Conservation (phyloP, 1,140 invertebrate genomes). For the Pantala flavescens region DNA sequence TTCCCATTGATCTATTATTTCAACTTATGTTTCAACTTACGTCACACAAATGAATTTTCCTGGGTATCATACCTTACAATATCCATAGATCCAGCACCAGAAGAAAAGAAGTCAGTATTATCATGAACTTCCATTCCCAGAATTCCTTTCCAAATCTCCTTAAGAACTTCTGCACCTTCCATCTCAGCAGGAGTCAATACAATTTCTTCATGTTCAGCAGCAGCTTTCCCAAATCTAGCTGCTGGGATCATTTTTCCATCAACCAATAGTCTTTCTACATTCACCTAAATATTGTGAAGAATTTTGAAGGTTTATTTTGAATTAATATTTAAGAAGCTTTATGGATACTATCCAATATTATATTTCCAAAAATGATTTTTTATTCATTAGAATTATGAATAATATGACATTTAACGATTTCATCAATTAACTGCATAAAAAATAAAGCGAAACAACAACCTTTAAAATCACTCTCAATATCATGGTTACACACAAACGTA, state of each 20-base stretch:
- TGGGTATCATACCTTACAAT: conserved; percentile 79
- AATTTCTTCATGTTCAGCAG: conserved; percentile 43
- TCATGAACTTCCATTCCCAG: conserved; percentile 64
- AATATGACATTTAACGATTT: no score
- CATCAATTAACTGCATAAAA: no score
- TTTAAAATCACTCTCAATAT: no score
- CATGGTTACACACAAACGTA: no score
- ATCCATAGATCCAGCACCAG: conserved; percentile 91
- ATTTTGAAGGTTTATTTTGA: conserved; percentile 17
- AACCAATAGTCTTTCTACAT: conserved; percentile 58
- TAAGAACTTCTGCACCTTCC: conserved; percentile 45
- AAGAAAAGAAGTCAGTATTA: conserved; percentile 82
- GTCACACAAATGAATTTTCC: no score
- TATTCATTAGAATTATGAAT: no score
- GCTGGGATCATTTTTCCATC: conserved; percentile 77
- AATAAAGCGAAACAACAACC: no score
- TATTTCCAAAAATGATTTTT: no score
- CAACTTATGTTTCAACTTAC: no score
- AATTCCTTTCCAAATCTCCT: conserved; percentile 75
- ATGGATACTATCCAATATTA: no score
- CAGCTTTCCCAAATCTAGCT: conserved; percentile 61
- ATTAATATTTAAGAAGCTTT: background rate
- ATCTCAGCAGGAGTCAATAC: conserved; percentile 71
- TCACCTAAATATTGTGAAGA: conserved; percentile 37
- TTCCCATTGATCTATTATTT: no score